phyloP scores from a whole-genome alignment of 2,888 invertebrate species.

The Rhamphomyia laevipes region DNA sequence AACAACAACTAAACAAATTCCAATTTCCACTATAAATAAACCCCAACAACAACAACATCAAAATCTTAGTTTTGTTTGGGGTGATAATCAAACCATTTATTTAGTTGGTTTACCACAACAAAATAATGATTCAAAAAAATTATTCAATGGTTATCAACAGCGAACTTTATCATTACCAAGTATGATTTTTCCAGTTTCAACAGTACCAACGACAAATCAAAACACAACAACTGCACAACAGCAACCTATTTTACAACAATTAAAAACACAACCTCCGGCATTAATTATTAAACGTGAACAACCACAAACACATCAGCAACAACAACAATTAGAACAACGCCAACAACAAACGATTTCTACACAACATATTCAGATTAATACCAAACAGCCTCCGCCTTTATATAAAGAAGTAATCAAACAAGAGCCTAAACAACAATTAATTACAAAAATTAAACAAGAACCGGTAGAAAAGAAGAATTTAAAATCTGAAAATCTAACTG shows the following conservation, averaged over 20 bases:
- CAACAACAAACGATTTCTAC: slow-evolving; percentile 25
- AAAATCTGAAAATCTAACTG: slow-evolving; percentile 40
- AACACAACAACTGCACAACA: slow-evolving; percentile 20
- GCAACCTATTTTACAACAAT: slow-evolving; percentile 2
- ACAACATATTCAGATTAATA: slow-evolving; percentile 28
- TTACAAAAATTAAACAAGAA: slow-evolving; percentile 27
- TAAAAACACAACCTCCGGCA: no score
- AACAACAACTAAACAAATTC: slow-evolving; percentile 7
- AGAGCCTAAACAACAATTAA: slow-evolving; percentile 8
- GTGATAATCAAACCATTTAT: slow-evolving; percentile 45
- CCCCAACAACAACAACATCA: background rate
- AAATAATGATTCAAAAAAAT: slow-evolving; percentile 33
- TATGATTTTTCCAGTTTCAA: slow-evolving; percentile 40
- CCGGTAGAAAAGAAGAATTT: slow-evolving; percentile 16
- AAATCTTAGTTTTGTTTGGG: slow-evolving; percentile 50
- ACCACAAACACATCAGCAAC: slow-evolving; percentile 9
- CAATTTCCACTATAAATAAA: slow-evolving; percentile 4
- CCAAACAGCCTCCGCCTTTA: slow-evolving; percentile 51
- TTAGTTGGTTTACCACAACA: slow-evolving; percentile 41
- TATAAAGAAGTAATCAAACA: slow-evolving; percentile 60
- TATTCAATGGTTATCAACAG: slow-evolving; percentile 40
- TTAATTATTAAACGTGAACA: slow-evolving; percentile 13
- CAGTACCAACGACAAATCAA: slow-evolving; percentile 26
- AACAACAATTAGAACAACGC: no score
- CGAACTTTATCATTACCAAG: slow-evolving; percentile 47